Conservation (phyloP, 2,888 invertebrate genomes). For the Drosophila paramelanica region DNA sequence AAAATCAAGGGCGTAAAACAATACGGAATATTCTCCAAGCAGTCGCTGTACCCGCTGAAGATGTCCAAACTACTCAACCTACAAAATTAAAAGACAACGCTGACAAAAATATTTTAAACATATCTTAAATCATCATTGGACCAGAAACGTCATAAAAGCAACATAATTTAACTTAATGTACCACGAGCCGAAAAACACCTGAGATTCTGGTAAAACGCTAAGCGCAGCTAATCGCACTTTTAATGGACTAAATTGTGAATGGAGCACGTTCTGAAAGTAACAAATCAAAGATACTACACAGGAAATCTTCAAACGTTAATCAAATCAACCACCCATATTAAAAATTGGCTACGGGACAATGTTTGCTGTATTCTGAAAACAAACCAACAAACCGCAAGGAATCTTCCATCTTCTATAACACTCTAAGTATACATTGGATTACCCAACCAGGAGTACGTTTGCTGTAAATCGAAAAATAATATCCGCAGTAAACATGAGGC, state of each 20-base stretch:
- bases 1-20: background rate
- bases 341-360: too few species aligned
- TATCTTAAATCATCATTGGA: slow-evolving; percentile 21
- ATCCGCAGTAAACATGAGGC: background rate
- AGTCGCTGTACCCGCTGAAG: background rate
- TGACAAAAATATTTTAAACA: background rate
- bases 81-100: background rate
- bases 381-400: background rate
- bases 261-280: too few species aligned
- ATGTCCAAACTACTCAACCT: background rate
- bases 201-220: background rate
- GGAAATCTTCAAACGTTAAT: background rate
- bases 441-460: background rate
- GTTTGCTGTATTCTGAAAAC: too few species aligned
- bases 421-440: background rate
- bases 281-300: too few species aligned
- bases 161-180: background rate
- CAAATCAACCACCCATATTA: too few species aligned
- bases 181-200: background rate
- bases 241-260: background rate
- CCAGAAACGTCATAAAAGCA: background rate
- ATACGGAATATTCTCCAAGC: background rate
- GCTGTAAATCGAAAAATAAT: background rate
- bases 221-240: background rate
- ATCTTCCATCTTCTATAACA: background rate